Conservation (phyloP, 2,888 invertebrate genomes). For the Ectemnius lituratus region DNA sequence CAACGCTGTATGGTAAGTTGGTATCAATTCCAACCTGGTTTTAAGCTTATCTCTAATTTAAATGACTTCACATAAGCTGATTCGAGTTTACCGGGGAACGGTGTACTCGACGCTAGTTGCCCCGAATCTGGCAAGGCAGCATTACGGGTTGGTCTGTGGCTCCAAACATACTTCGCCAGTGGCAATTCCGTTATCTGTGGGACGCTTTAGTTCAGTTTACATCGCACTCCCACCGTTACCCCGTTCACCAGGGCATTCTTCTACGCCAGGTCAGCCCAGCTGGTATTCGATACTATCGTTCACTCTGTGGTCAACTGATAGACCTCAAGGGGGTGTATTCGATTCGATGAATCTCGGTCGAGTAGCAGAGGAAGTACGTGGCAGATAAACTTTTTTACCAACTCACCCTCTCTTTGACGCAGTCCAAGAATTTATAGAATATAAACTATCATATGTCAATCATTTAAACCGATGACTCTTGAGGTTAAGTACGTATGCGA, state of each 20-base stretch:
- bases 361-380: background rate
- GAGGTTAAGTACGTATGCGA: too few species aligned
- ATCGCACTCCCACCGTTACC: slow-evolving; percentile 21
- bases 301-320: background rate
- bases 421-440: too few species aligned
- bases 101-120: slow-evolving; percentile 31
- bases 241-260: slow-evolving; percentile 25
- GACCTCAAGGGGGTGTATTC: background rate
- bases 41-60: slow-evolving; percentile 26
- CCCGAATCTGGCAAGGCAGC: slow-evolving; percentile 35
- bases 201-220: slow-evolving; percentile 37
- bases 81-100: slow-evolving; percentile 31
- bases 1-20: too few species aligned
- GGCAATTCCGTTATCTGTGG: slow-evolving; percentile 44
- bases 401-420: slow-evolving; percentile 9
- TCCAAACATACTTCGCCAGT: slow-evolving; percentile 24
- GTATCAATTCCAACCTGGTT: too few species aligned
- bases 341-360: slow-evolving; percentile 32
- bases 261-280: slow-evolving; percentile 1
- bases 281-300: background rate
- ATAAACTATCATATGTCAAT: too few species aligned
- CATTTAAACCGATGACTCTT: too few species aligned
- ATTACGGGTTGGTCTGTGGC: slow-evolving; percentile 30
- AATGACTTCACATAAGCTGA: slow-evolving; percentile 27
- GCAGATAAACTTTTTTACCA: background rate